Evolutionary conservation across 2,113 vertebrate genomes (phyloP).

Genomic region (Ptyas mucosa): DNA sequence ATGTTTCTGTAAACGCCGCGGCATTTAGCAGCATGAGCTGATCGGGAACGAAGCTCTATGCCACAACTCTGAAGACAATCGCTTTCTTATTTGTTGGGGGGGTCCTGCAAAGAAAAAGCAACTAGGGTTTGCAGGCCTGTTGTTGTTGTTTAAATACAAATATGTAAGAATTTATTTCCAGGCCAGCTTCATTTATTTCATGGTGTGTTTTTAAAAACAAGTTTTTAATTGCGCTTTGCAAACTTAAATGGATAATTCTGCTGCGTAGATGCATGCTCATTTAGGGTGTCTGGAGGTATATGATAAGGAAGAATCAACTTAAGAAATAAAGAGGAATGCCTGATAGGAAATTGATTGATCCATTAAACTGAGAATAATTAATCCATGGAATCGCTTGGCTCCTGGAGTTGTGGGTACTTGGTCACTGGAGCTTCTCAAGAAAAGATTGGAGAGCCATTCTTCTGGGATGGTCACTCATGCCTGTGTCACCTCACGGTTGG

Average conservation of each 20-base stretch:
- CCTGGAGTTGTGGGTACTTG: background rate
- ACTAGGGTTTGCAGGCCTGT: background rate
- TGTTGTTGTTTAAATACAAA: background rate
- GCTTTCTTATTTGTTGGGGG: background rate
- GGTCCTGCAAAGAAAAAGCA: conserved; percentile 35
- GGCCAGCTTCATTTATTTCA: background rate
- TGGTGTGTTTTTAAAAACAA: background rate
- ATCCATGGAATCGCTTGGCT: background rate
- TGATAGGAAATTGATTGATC: background rate
- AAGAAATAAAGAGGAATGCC: background rate
- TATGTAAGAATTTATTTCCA: background rate
- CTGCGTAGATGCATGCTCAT: background rate
- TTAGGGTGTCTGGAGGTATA: background rate
- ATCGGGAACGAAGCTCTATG: background rate
- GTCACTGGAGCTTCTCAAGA: background rate
- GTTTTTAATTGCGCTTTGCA: background rate
- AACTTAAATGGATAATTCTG: background rate
- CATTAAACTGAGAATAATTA: background rate
- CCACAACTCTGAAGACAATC: background rate
- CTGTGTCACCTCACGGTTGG: no score
- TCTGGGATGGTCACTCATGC: no score
- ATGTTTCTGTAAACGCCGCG: conserved; percentile 48
- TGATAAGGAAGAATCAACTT: background rate
- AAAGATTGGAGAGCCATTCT: background rate
- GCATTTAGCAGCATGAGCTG: conserved; percentile 53